phyloP scores from a whole-genome alignment of 2,797 vertebrate species.

The Gymnothorax reevesii region DNA sequence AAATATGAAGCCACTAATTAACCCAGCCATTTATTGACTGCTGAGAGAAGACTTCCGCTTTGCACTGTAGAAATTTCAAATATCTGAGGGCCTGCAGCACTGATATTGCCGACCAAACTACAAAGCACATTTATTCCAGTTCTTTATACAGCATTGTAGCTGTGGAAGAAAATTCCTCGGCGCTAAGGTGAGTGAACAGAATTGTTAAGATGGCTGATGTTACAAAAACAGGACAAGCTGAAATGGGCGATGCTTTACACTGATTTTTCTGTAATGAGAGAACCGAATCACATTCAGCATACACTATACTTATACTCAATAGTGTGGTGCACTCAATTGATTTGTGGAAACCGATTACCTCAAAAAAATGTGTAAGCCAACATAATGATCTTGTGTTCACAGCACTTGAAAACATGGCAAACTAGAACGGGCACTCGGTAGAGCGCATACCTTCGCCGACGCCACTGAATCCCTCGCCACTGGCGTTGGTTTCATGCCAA shows the following conservation, averaged over 20 bases:
- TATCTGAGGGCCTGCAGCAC: slow-evolving; percentile 39
- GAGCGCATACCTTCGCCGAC: no score
- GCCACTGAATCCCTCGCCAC: no score
- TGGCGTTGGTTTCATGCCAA: no score
- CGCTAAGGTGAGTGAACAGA: slow-evolving; percentile 21
- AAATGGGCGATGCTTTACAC: not conserved
- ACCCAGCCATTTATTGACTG: slow-evolving; percentile 43
- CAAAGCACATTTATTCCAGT: slow-evolving; percentile 48
- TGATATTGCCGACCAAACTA: slow-evolving; percentile 41
- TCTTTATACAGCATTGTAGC: slow-evolving; percentile 48
- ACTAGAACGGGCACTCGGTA: no score
- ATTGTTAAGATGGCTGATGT: not conserved
- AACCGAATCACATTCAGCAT: not conserved
- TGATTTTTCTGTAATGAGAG: not conserved
- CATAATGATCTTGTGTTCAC: no score
- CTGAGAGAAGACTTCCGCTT: slow-evolving; percentile 39
- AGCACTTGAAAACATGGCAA: no score
- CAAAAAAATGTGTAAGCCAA: no score
- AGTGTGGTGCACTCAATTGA: no score
- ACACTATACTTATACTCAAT: not conserved
- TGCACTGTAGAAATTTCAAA: slow-evolving; percentile 15
- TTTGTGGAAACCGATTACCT: no score
- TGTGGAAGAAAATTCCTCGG: slow-evolving; percentile 44
- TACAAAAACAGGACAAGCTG: not conserved
- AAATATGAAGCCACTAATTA: slow-evolving; percentile 61